Base-by-base conservation (phyloP, 1,140 invertebrate species). In the Leptonema lineaticorne region DNA sequence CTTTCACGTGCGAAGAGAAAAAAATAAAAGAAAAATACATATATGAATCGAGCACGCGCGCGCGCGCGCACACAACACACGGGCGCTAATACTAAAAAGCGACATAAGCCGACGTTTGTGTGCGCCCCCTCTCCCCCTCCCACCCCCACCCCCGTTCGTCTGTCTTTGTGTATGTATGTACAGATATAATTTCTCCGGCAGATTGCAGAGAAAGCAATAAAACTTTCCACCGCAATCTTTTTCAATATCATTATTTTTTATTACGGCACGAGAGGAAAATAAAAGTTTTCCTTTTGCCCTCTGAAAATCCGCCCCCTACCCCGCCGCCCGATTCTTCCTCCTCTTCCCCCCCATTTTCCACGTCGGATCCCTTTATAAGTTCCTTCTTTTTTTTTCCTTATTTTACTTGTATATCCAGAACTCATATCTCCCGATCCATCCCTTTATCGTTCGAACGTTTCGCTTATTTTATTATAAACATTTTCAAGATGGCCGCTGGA, bases 231-330 rank as follows among this genome's bases (percentile, higher is more conserved):
- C 70, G 66, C 70, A 71, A 71, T 71, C 70, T 71, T 71, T 71
- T 53, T 71, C 70, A 67, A 71, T 71, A 71, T 71, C 70, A 71
- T 71, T 71, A 71, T 71, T 71, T 71, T 71, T 71, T 71, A 71
- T 71, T 71, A 68, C 69, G 48, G 65, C 70, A 63, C 68, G 70
- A 68, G 65, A 71, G 60, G 69, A 71, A 71, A 71, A 71, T 71
- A 71, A 71, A 64, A 71, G 70, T 71, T 71, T 71, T 60, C 24
- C 60, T 50, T 57, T 62, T 18, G 30, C 24, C 68, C 20, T 33
- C 56, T n/a, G n/a, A n/a, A n/a, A n/a, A n/a, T n/a, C n/a, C n/a
- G n/a, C n/a, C n/a, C n/a, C 18, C 16, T 22, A n/a, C 53, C 30
- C 37, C 22, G 22, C 22, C 53, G 33, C 30, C 37, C 22, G 22